phyloP scores from a whole-genome alignment of 2,113 vertebrate species.

The Emydocephalus ijimae region DNA sequence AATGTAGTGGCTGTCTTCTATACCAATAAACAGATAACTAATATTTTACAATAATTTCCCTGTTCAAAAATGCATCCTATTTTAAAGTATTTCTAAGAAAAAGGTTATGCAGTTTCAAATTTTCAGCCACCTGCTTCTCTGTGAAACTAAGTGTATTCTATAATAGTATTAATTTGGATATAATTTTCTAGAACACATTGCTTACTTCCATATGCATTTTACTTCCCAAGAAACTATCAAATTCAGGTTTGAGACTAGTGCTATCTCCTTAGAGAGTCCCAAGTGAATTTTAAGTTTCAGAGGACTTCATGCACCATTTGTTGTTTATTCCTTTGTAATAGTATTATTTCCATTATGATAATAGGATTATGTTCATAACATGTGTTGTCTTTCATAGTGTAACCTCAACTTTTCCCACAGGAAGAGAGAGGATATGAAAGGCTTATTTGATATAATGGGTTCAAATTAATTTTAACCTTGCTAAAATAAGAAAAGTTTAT shows the following conservation, averaged over 20 bases:
- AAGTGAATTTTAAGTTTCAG: conserved; percentile 66
- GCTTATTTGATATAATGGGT: conserved; percentile 20
- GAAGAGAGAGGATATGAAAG: conserved; percentile 26
- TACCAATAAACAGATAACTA: not conserved
- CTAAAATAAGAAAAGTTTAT: conserved; percentile 15
- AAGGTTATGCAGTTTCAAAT: conserved; percentile 21
- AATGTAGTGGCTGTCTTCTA: not conserved
- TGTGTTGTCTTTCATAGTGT: conserved; percentile 33
- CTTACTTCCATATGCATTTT: conserved; percentile 48
- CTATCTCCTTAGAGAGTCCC: conserved; percentile 44
- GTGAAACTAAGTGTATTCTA: conserved; percentile 46
- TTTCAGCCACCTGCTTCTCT: conserved; percentile 34
- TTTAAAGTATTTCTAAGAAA: conserved; percentile 10
- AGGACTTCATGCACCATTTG: conserved; percentile 51
- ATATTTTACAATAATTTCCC: conserved; percentile 19
- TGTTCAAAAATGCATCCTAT: conserved; percentile 15
- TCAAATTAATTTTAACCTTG: not conserved
- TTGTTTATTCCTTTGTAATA: conserved; percentile 56
- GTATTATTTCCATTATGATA: conserved; percentile 56
- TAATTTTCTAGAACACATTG: conserved; percentile 7
- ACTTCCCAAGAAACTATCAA: conserved; percentile 54
- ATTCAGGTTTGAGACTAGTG: conserved; percentile 39
- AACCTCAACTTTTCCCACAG: conserved; percentile 38
- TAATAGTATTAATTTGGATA: conserved; percentile 32
- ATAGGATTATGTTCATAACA: conserved; percentile 47